Percentiles rank a stretch among this genome's conserved stretches.
Evolutionary conservation across 2,113 vertebrate genomes (phyloP).

Genomic region (Notechis scutatus): DNA sequence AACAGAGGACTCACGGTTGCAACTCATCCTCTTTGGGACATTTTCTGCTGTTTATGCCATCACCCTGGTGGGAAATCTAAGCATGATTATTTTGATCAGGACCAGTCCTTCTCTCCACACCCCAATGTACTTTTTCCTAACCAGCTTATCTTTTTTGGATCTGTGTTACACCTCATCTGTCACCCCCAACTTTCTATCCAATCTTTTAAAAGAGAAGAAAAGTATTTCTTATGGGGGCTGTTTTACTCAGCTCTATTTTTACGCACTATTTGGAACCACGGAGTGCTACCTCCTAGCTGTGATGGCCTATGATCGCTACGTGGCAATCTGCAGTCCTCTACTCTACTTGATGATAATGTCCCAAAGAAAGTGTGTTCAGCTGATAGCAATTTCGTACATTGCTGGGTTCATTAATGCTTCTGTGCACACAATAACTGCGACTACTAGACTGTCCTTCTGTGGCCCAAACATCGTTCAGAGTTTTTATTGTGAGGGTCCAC

Average conservation of each 20-base stretch:
- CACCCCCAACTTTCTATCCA: slow-evolving; percentile 13
- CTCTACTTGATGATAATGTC: slow-evolving; percentile 18
- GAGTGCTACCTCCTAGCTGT: slow-evolving; percentile 22
- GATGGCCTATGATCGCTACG: slow-evolving; percentile 8
- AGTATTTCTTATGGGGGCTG: slow-evolving; percentile 27
- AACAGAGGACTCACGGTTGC: not conserved
- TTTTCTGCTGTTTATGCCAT: not conserved
- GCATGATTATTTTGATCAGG: slow-evolving; percentile 6
- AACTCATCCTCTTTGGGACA: not conserved
- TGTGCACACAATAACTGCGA: not conserved
- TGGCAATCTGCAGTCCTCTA: not conserved
- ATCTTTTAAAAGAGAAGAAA: slow-evolving; percentile 1
- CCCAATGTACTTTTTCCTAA: slow-evolving; percentile 1
- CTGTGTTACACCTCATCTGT: not conserved
- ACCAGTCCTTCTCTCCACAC: slow-evolving; percentile 6
- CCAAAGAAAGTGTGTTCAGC: not conserved
- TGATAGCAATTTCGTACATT: not conserved
- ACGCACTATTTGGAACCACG: slow-evolving; percentile 4
- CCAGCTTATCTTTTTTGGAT: slow-evolving; percentile 1
- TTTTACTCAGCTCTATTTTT: slow-evolving; percentile 22
- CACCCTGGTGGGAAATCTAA: not conserved
- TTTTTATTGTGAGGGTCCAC: slow-evolving; percentile 19
- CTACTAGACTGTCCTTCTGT: slow-evolving; percentile 23
- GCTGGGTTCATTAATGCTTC: slow-evolving; percentile 8
- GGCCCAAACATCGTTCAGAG: not conserved